phyloP scores from a whole-genome alignment of 2,797 vertebrate genomes.

The Protosalanx chinensis region DNA sequence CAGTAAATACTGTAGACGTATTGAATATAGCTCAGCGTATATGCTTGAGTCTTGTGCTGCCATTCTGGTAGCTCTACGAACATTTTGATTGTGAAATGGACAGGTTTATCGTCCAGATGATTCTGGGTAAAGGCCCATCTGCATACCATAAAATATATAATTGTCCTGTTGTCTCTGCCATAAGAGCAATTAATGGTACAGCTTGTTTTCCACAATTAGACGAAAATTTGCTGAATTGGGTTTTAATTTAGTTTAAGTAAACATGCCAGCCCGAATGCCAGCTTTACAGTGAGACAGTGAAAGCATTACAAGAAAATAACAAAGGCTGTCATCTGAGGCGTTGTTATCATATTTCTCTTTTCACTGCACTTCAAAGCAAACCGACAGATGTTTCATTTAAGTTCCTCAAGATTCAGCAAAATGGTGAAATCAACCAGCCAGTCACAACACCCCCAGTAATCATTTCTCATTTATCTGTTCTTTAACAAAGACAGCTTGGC shows the following conservation, averaged over 20 bases:
- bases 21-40: constrained; percentile 10
- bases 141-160: constrained; percentile 26
- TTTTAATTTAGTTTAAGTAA: constrained; percentile 39
- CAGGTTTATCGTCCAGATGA: no score
- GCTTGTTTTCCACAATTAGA: constrained; percentile 46
- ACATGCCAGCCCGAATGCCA: constrained; percentile 43
- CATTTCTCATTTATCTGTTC: constrained; percentile 51
- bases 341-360: constrained; percentile 49
- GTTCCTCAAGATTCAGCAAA: constrained; percentile 56
- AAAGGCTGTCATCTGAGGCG: constrained; percentile 20
- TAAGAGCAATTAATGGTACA: constrained; percentile 43
- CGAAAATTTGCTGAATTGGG: constrained; percentile 44
- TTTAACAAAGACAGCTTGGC: constrained; percentile 47
- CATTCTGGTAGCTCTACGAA: constrained; percentile 5
- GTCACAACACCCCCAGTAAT: constrained; percentile 47
- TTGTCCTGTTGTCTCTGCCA: constrained; percentile 19
- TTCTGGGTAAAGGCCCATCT: constrained; percentile 12
- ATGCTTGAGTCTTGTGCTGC: not conserved
- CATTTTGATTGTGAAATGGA: not conserved
- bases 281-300: constrained; percentile 22
- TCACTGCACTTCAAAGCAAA: constrained; percentile 54
- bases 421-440: constrained; percentile 58
- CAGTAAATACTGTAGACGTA: not conserved
- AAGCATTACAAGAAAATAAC: constrained; percentile 33
- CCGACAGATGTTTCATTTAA: constrained; percentile 63